phyloP scores from a whole-genome alignment of 2,113 vertebrate genomes.

The Gallinago undulata region DNA sequence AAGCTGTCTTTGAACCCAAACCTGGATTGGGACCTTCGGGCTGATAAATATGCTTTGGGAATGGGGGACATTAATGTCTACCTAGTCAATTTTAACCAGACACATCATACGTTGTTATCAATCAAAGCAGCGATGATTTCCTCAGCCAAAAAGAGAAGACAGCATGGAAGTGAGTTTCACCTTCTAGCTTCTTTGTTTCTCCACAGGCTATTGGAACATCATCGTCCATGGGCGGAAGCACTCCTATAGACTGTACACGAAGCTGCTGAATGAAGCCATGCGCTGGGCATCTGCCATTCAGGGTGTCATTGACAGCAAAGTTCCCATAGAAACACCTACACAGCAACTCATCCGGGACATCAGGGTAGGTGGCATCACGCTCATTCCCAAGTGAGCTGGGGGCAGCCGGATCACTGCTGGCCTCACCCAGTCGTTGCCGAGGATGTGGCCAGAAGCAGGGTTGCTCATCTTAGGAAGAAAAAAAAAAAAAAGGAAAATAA shows the following conservation, averaged over 20 bases:
- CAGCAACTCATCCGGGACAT: slow-evolving; percentile 93
- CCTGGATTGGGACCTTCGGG: background rate
- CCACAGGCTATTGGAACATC: slow-evolving; percentile 90
- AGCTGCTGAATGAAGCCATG: slow-evolving; percentile 89
- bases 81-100: background rate
- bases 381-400: background rate
- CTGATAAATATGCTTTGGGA: background rate
- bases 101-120: background rate
- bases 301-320: slow-evolving; percentile 90
- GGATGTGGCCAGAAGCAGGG: background rate
- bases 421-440: background rate
- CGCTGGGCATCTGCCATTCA: slow-evolving; percentile 90
- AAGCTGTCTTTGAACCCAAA: background rate
- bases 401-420: background rate
- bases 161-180: background rate
- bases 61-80: background rate
- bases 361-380: slow-evolving; percentile 73
- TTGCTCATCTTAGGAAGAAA: background rate
- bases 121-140: background rate
- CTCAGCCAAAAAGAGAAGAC: background rate
- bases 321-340: slow-evolving; percentile 91
- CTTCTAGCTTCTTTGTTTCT: background rate
- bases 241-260: slow-evolving; percentile 87
- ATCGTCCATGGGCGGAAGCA: slow-evolving; percentile 89
- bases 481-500: background rate